Base-by-base conservation (phyloP, 2,797 vertebrate genomes). In the Columba guinea region DNA sequence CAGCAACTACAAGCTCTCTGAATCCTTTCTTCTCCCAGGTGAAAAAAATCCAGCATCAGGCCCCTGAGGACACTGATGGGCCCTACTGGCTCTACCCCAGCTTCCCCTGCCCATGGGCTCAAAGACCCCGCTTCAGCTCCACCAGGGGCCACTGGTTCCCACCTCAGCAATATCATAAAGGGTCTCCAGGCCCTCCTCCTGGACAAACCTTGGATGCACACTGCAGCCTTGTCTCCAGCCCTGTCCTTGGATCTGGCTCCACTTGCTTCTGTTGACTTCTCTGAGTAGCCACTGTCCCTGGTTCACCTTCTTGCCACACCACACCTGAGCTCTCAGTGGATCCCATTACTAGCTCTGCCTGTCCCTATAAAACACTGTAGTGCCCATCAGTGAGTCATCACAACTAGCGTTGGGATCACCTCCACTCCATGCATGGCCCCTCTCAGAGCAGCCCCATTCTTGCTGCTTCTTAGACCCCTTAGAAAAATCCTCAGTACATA, bases 121-220 rank as follows among this genome's bases (percentile, higher is more conserved):
- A 64, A 71, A 84, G 24, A 53, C 5, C 6, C 9, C 18, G 27
- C 62, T 73, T 68, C 37, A 63, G 26, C 30, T 59, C 24, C 55
- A 7, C 58, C 30, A 41, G n/a, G 7, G 14, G 5, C 32, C 11
- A 22, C 64, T 41, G 49, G 12, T 64, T 9, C 44, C 32, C 13
- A 62, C 11, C 10, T 52, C 34, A 48, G 55, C 21, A 59, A 27
- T 2, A 1, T 41, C 2, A 0, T 3, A 41, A 9, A 5, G 5
- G 5, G 11, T 44, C 14, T 78, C 26, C 39, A 63, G 17, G 9
- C 11, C 23, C 52, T 8, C 41, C n/a, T 56, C 10, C 55, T 41
- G 30, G 11, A 39, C 34, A 44, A 56, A 39, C 28, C 26, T 67
- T 3, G 0, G 11, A 63, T 58, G 16, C 13, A 41, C 5, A 7